Percentiles rank a stretch among this genome's conserved stretches.
phyloP scores from a whole-genome alignment of 2,113 vertebrate genomes.

The Pholis gunnellus region DNA sequence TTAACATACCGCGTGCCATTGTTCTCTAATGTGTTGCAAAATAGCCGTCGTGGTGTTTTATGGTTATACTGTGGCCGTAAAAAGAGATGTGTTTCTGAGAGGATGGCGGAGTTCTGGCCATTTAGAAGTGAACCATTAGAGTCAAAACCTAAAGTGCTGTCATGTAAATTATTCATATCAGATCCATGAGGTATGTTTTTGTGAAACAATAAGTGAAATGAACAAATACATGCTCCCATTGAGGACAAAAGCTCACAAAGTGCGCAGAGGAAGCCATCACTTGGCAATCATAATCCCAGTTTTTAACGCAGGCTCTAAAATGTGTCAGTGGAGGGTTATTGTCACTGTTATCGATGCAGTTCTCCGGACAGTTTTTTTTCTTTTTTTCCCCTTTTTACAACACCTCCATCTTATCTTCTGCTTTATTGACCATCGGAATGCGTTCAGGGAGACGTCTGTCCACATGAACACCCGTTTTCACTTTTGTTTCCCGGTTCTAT shows the following conservation, averaged over 20 bases:
- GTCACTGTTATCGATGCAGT: conserved; percentile 60
- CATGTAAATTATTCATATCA: conserved; percentile 38
- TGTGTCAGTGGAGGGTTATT: conserved; percentile 66
- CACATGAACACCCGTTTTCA: conserved; percentile 65
- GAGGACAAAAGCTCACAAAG: conserved; percentile 11
- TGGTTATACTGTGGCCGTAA: conserved; percentile 73
- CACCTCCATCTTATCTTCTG: conserved; percentile 68
- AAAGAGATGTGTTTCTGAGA: conserved; percentile 38
- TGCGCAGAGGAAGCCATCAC: conserved; percentile 11
- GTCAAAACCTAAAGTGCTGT: conserved; percentile 9
- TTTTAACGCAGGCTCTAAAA: conserved; percentile 58
- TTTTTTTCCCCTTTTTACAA: conserved; percentile 77
- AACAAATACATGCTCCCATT: not conserved
- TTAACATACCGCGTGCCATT: conserved; percentile 24
- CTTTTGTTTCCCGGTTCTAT: conserved; percentile 53
- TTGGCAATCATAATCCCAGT: conserved; percentile 37
- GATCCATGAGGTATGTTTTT: conserved; percentile 12
- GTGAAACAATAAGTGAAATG: conserved; percentile 25
- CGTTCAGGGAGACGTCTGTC: conserved; percentile 36
- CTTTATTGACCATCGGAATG: conserved; percentile 80
- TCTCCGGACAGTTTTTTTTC: conserved; percentile 37
- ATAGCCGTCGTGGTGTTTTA: conserved; percentile 67
- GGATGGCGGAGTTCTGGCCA: not conserved
- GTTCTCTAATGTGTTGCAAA: conserved; percentile 60
- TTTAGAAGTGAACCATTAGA: conserved; percentile 13